Evolutionary conservation across 2,888 invertebrate genomes (phyloP), one percentile per base, ranked within the genome.

Genomic region (Spialia ferax): DNA sequence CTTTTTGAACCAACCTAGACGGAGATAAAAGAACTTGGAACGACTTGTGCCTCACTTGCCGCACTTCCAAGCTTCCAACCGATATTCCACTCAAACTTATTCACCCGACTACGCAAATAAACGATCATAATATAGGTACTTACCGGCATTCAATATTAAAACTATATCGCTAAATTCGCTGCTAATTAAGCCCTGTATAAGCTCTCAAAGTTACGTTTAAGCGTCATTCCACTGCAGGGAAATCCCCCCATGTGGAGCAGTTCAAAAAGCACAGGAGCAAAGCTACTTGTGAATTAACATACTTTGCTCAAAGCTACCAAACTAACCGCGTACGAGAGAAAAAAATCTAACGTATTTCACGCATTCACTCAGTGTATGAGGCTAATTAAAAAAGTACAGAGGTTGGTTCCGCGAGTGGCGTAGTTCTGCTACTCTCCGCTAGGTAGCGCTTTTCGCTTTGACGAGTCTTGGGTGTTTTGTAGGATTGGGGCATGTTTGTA

Each of bases 321-420:
- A 90, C 91, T 91, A 92, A 90, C 90, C 89, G 88, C 83, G 80
- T 80, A 84, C 77, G 83, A 78, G 77, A 83, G 83, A 83, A 85
- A 84, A 83, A 88, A 88, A 82, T 84, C 88, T 88, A 87, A 89
- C 88, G 84, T 87, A 87, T 86, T 89, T 86, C 83, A 89, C 87
- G 87, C 89, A 92, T 92, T 91, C 90, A 91, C 79, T 84, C 82
- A 77, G 80, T 88, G 88, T 89, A 93, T 91, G 89, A 79, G 78
- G 93, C 93, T 92, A 93, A 93, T 93, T 93, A 93, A 93, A 93
- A 93, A 88, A 86, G 91, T 86, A 91, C 92, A 92, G 88, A 87
- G 87, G 86, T 79, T 91, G 91, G 85, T 81, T 93, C 73, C 81
- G 85, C 85, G 86, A 93, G 92, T 89, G 89, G 85, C 71, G 90